Percentiles rank a stretch among this genome's conserved stretches.
phyloP scores from a whole-genome alignment of 2,888 invertebrate species.

The Cheilosia urbana region DNA sequence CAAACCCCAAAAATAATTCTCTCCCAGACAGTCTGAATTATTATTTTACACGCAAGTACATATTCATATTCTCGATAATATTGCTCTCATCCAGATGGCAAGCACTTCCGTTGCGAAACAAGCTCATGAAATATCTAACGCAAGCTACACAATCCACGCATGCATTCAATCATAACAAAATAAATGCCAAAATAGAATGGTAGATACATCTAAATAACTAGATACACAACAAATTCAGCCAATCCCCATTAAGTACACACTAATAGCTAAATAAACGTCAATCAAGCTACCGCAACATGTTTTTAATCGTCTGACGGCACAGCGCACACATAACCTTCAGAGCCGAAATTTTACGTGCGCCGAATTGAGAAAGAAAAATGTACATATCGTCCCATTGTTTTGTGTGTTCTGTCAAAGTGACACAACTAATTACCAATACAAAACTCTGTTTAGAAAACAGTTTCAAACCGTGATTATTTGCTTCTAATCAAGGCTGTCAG shows the following conservation, averaged over 20 bases:
- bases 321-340: constrained; percentile 51
- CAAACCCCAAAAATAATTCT: too few species aligned
- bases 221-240: constrained; percentile 28
- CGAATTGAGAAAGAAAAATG: constrained; percentile 44
- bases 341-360: constrained; percentile 70
- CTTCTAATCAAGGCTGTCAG: constrained; percentile 66
- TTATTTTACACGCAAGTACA: too few species aligned
- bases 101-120: constrained; percentile 29
- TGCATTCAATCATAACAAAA: constrained; percentile 17
- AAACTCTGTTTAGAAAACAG: constrained; percentile 39
- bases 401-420: constrained; percentile 52
- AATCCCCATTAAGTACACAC: constrained; percentile 57
- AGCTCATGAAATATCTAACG: constrained; percentile 3
- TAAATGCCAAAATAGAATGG: constrained; percentile 38
- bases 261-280: constrained; percentile 72
- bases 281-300: constrained; percentile 47
- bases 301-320: constrained; percentile 51
- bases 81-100: constrained; percentile 3
- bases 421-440: constrained; percentile 58
- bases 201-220: constrained; percentile 26
- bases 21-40: too few species aligned
- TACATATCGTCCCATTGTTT: constrained; percentile 52
- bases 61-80: too few species aligned
- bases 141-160: constrained; percentile 22
- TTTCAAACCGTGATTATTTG: constrained; percentile 59